phyloP scores from a whole-genome alignment of 1,140 invertebrate species.

The Eupristina koningsbergeri region DNA sequence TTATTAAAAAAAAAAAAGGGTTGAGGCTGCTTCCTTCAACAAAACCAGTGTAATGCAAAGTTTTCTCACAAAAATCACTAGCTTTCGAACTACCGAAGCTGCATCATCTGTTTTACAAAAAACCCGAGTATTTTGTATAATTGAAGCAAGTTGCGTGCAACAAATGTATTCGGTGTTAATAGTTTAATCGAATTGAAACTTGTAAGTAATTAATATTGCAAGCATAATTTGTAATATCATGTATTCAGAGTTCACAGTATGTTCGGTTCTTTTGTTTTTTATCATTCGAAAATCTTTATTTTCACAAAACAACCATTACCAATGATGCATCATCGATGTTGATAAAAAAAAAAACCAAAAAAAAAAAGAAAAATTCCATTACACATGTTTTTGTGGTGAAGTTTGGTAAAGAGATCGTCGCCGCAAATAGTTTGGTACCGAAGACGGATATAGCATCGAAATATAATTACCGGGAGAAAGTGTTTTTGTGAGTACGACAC shows the following conservation, averaged over 20 bases:
- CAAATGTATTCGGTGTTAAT: neutral
- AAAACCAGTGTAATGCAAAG: conserved; percentile 38
- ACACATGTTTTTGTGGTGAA: no score
- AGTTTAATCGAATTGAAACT: neutral
- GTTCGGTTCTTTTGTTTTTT: neutral
- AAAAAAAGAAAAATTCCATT: no score
- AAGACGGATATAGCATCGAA: conserved; percentile 8
- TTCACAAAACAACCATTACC: neutral
- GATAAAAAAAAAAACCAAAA: conserved; percentile 2
- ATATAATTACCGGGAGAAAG: conserved; percentile 28
- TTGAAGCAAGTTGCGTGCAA: neutral
- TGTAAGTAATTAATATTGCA: neutral
- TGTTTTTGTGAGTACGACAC: conserved; percentile 27
- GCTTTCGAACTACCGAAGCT: conserved; percentile 12
- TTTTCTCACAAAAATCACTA: conserved; percentile 41
- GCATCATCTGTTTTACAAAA: conserved; percentile 19
- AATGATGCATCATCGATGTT: neutral
- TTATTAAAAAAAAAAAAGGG: conserved; percentile 48
- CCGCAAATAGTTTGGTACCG: conserved; percentile 19
- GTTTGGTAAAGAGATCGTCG: no score
- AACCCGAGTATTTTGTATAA: neutral
- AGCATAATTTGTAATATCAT: no score
- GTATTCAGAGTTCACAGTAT: neutral
- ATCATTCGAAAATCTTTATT: neutral
- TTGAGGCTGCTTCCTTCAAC: conserved; percentile 36